These are phyloP conservation scores for Drosophila pseudotalamancana DNA, from an alignment of 2,888 invertebrate genomes.

Conservation along the genomic window DNA sequence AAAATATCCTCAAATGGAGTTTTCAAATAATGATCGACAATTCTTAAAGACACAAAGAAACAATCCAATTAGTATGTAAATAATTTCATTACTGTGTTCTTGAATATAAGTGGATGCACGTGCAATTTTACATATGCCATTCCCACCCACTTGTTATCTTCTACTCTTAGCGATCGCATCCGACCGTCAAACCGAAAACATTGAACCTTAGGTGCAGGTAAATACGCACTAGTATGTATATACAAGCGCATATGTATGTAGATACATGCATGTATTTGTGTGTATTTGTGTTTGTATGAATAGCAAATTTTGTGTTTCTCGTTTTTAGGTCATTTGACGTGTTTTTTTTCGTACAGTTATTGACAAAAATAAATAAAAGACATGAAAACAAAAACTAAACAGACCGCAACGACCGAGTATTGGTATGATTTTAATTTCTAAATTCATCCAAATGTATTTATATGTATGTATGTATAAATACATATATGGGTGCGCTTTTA, in stretches of 20 bases:
- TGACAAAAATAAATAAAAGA: slow-evolving; percentile 36
- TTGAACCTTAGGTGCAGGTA: slow-evolving; percentile 65
- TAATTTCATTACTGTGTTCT: not conserved
- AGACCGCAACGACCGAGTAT: slow-evolving; percentile 44
- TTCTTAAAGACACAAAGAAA: not conserved
- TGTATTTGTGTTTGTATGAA: slow-evolving; percentile 10
- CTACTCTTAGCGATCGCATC: slow-evolving; percentile 21
- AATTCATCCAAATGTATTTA: slow-evolving; percentile 10
- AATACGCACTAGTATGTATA: too few relatives aligned
- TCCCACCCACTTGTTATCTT: slow-evolving; percentile 21
- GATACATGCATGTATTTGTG: not conserved
- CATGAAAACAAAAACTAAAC: slow-evolving; percentile 36
- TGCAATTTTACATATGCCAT: not conserved
- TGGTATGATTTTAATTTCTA: slow-evolving; percentile 27
- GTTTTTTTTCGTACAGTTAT: slow-evolving; percentile 62
- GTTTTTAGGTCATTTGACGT: slow-evolving; percentile 71
- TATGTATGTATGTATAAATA: not conserved
- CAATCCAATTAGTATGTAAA: not conserved
- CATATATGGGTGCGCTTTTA: slow-evolving; percentile 33
- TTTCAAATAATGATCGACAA: not conserved
- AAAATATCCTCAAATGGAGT: not conserved
- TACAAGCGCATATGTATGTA: slow-evolving; percentile 12
- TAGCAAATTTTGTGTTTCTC: slow-evolving; percentile 38
- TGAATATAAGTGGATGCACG: not conserved
- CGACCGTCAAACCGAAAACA: slow-evolving; percentile 56